These are phyloP conservation scores for Venustoraphidia nigricollis DNA, from an alignment of 2,888 invertebrate genomes.

Conservation along the genomic window DNA sequence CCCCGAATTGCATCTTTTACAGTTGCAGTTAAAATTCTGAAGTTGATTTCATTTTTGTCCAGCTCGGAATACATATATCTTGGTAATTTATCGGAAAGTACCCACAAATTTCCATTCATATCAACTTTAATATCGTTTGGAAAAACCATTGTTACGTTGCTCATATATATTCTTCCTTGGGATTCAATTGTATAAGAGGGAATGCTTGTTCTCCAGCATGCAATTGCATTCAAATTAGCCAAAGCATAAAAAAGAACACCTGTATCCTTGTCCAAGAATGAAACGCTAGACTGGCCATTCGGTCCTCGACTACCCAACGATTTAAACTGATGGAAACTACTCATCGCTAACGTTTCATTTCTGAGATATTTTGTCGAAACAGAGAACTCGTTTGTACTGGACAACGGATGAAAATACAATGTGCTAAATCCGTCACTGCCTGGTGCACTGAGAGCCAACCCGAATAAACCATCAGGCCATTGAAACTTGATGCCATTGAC, in stretches of 20 bases:
- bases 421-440: conserved; percentile 50
- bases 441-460: conserved; percentile 50
- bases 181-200: conserved; percentile 49
- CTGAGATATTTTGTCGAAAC: conserved; percentile 54
- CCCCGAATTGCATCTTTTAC: conserved; percentile 53
- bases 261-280: conserved; percentile 53
- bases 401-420: conserved; percentile 65
- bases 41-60: conserved; percentile 48
- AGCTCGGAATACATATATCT: conserved; percentile 51
- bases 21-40: conserved; percentile 51
- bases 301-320: conserved; percentile 51
- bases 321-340: conserved; percentile 48
- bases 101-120: conserved; percentile 52
- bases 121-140: conserved; percentile 69
- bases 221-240: conserved; percentile 59
- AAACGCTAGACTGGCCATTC: conserved; percentile 56
- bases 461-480: conserved; percentile 67
- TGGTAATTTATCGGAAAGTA: conserved; percentile 55
- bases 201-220: conserved; percentile 61
- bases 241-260: conserved; percentile 61
- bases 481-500: conserved; percentile 53
- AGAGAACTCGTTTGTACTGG: conserved; percentile 59
- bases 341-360: conserved; percentile 33
- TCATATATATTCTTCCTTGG: conserved; percentile 57
- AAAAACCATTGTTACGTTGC: conserved; percentile 54